Evolutionary conservation across 1,140 invertebrate genomes (phyloP).

Genomic region (Papilio dardanus): DNA sequence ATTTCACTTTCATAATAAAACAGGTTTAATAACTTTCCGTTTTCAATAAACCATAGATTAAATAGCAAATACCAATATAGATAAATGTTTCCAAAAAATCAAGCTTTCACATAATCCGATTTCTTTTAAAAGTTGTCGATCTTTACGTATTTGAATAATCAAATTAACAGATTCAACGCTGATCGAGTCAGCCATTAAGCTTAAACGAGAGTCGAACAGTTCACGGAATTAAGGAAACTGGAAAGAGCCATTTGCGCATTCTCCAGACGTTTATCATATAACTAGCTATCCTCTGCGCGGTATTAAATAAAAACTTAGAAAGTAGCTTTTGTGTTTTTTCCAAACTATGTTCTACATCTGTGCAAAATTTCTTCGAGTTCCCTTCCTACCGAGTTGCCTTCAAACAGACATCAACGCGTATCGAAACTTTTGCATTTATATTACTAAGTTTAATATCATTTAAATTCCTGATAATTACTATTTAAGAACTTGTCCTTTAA

Average conservation of each 20-base stretch:
- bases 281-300: too few relatives aligned
- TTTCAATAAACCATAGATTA: not conserved
- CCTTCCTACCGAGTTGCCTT: too few relatives aligned
- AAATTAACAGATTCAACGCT: not conserved
- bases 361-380: too few relatives aligned
- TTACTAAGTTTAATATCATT: not conserved
- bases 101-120: not conserved
- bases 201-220: not conserved
- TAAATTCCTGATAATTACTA: not conserved
- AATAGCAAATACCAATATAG: not conserved
- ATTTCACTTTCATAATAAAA: too few relatives aligned
- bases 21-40: too few relatives aligned
- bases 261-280: not conserved
- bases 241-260: slow-evolving; percentile 1
- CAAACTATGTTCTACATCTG: too few relatives aligned
- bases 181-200: not conserved
- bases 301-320: too few relatives aligned
- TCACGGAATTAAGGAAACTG: not conserved
- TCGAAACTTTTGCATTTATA: too few relatives aligned
- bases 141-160: not conserved
- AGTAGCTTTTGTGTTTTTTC: too few relatives aligned
- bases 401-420: too few relatives aligned
- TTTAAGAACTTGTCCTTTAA: not conserved
- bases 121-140: not conserved
- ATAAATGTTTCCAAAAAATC: not conserved